These are phyloP conservation scores for Dolichomitus sp. DNA, from an alignment of 2,888 invertebrate species.

Conservation along the genomic window DNA sequence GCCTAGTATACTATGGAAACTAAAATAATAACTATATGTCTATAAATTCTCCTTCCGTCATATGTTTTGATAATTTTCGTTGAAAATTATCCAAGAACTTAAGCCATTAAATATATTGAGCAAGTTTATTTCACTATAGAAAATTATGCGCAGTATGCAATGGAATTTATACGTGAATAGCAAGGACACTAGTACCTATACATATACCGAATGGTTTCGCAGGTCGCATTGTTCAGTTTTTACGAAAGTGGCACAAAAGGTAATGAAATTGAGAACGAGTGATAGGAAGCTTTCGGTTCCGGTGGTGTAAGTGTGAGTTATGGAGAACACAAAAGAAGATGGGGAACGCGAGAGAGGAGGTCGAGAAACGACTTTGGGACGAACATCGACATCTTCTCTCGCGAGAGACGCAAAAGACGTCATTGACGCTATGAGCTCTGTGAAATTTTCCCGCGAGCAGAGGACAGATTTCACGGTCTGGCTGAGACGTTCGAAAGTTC, in stretches of 20 bases:
- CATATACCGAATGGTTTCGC: background rate
- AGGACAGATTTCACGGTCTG: constrained; percentile 83
- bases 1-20: too few species aligned
- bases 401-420: background rate
- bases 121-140: background rate
- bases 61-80: background rate
- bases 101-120: background rate
- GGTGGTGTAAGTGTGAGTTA: background rate
- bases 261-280: constrained; percentile 23
- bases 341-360: constrained; percentile 4
- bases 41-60: too few species aligned
- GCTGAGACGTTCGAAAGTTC: constrained; percentile 82
- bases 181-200: background rate
- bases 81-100: too few species aligned
- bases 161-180: background rate
- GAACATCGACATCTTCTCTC: constrained; percentile 48
- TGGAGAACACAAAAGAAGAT: background rate
- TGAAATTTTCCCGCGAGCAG: constrained; percentile 74
- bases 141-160: background rate
- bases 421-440: constrained; percentile 65
- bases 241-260: constrained; percentile 25
- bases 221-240: constrained; percentile 13
- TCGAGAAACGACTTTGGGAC: constrained; percentile 54
- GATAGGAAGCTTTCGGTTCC: constrained; percentile 14
- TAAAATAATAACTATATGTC: too few species aligned